Evolutionary conservation across 2,113 vertebrate species (phyloP).

Genomic region (Mystacornis crossleyi): DNA sequence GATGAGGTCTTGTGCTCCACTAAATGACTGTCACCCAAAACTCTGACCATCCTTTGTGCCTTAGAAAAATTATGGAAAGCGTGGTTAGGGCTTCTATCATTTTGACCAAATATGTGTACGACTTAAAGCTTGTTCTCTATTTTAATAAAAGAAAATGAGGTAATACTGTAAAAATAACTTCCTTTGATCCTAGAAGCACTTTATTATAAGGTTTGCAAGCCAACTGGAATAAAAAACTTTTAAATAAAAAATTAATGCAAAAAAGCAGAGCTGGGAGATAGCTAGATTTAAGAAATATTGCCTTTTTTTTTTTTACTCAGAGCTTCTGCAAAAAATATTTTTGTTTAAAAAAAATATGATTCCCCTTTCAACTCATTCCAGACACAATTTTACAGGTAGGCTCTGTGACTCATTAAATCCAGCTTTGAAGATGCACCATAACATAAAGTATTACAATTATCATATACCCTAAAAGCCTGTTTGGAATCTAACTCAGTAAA

Average conservation of each 20-base stretch:
- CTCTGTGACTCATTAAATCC: conserved; percentile 50
- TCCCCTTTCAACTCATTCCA: conserved; percentile 68
- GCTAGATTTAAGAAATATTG: conserved; percentile 46
- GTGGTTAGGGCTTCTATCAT: neutral
- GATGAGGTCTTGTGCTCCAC: neutral
- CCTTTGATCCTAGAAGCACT: conserved; percentile 50
- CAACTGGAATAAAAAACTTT: conserved; percentile 53
- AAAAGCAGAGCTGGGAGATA: conserved; percentile 47
- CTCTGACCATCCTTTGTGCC: neutral
- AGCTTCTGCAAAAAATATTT: conserved; percentile 44
- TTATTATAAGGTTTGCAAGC: conserved; percentile 32
- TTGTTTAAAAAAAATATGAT: neutral
- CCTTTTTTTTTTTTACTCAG: neutral
- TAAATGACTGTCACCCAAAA: neutral
- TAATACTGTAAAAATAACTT: conserved; percentile 58
- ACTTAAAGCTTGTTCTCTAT: conserved; percentile 23
- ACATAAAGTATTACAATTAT: conserved; percentile 52
- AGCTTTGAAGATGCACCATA: conserved; percentile 61
- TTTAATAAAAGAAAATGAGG: conserved; percentile 62
- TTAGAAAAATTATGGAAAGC: neutral
- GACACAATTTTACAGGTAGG: conserved; percentile 65
- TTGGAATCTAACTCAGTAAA: conserved; percentile 51
- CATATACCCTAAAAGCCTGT: conserved; percentile 41
- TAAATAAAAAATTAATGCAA: conserved; percentile 61
- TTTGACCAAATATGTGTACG: neutral